A percentile compares a stretch with the other conserved stretches of the same genome.
These are phyloP conservation scores for Leontocebus nigricollis DNA, from an alignment of 2,797 vertebrate species.

Conservation along the genomic window DNA sequence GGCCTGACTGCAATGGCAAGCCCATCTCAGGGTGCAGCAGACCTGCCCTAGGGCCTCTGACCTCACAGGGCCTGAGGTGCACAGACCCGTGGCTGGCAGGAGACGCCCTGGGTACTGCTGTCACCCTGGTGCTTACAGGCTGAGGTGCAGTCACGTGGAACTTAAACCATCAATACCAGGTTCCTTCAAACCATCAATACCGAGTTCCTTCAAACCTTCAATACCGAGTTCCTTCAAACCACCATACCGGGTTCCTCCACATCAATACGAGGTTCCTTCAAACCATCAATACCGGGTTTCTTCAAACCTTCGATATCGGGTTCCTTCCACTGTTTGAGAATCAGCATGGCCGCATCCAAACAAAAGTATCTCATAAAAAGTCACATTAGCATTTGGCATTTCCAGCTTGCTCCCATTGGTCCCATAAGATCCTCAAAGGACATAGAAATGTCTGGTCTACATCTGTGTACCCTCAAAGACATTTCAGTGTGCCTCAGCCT, in stretches of 20 bases:
- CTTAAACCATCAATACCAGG: not conserved
- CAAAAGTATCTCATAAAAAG: not conserved
- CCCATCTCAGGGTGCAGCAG: not conserved
- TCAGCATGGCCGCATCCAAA: not conserved
- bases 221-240: no score
- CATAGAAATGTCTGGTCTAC: rapidly evolving
- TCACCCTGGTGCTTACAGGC: no score
- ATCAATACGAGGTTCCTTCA: not conserved
- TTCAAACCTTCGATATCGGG: not conserved
- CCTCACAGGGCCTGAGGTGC: no score
- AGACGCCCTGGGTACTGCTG: rapidly evolving
- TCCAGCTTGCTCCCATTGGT: no score
- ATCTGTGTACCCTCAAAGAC: rapidly evolving
- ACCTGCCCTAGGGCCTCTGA: no score
- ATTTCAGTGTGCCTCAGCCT: not conserved
- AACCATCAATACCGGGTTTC: no score
- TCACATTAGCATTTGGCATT: not conserved
- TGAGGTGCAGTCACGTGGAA: no score
- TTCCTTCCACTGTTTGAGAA: not conserved
- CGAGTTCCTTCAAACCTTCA: no score
- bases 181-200: not conserved
- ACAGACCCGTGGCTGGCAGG: no score
- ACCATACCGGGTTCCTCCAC: no score
- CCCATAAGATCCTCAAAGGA: not conserved
- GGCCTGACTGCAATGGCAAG: not conserved